Conservation (phyloP, 2,888 invertebrate species). For the Aphelenchoides bicaudatus region DNA sequence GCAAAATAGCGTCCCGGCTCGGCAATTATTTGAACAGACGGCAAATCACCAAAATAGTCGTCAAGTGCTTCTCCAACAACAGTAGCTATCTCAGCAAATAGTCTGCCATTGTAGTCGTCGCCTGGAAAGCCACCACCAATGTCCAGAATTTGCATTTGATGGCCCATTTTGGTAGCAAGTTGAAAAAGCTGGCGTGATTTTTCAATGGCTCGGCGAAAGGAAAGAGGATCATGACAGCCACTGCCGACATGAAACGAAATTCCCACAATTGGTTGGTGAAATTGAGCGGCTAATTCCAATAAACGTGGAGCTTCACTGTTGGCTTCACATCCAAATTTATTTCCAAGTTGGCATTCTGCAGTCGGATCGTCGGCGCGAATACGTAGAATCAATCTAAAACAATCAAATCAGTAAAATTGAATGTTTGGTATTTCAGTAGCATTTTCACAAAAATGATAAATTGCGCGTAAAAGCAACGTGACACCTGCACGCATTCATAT, state of each 20-base stretch:
- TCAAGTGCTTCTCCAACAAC: conserved; percentile 78
- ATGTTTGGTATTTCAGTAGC: too few relatives aligned
- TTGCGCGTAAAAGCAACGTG: too few relatives aligned
- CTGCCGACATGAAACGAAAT: conserved; percentile 64
- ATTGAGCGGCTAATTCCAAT: conserved; percentile 43
- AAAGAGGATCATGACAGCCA: conserved; percentile 66
- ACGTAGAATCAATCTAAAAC: conserved; percentile 75
- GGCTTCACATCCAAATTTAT: conserved; percentile 61
- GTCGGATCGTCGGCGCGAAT: conserved; percentile 73
- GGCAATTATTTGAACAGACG: conserved; percentile 78
- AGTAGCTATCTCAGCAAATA: conserved; percentile 73
- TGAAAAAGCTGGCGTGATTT: conserved; percentile 74
- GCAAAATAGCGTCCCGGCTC: conserved; percentile 96
- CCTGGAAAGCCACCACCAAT: conserved; percentile 87
- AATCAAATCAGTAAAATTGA: background rate
- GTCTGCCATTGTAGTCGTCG: conserved; percentile 65
- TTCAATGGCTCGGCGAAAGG: conserved; percentile 76
- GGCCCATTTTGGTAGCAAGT: conserved; percentile 72
- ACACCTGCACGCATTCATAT: too few relatives aligned
- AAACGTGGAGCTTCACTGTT: conserved; percentile 44
- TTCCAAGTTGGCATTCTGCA: conserved; percentile 73
- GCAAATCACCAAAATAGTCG: conserved; percentile 74
- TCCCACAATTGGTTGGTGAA: conserved; percentile 53
- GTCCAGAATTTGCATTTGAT: conserved; percentile 76
- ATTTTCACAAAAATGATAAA: too few relatives aligned